A percentile compares a stretch with the other conserved stretches of the same genome.
These are phyloP conservation scores for Hoplostethus mediterraneus DNA, from an alignment of 2,797 vertebrate species.

Conservation along the genomic window DNA sequence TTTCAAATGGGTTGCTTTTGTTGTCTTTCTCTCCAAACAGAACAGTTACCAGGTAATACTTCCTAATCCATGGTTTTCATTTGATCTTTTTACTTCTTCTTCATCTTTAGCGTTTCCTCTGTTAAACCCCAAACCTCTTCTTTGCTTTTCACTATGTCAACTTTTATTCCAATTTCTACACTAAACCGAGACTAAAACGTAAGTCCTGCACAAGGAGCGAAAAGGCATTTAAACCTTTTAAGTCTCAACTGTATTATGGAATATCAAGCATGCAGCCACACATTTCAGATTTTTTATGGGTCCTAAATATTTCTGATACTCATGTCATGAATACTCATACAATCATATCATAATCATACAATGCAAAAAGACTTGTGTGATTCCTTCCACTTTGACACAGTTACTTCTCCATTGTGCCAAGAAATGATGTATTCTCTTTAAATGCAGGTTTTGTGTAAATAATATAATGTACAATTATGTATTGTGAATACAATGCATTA, in stretches of 20 bases:
- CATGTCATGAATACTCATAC: background rate
- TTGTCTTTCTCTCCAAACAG: too few relatives aligned
- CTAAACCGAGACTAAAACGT: background rate
- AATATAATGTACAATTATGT: too few relatives aligned
- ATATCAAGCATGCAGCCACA: too few relatives aligned
- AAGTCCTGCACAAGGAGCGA: background rate
- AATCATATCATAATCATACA: too few relatives aligned
- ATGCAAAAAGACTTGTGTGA: too few relatives aligned
- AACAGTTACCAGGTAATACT: background rate
- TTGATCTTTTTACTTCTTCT: background rate
- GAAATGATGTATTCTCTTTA: too few relatives aligned
- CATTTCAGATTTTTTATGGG: background rate
- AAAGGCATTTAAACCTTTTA: background rate
- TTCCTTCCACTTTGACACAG: too few relatives aligned
- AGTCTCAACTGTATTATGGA: too few relatives aligned
- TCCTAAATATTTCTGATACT: background rate
- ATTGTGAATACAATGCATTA: too few relatives aligned
- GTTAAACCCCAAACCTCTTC: background rate
- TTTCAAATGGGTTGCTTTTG: background rate
- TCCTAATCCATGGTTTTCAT: background rate
- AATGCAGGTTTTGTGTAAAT: too few relatives aligned
- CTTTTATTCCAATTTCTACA: conserved; percentile 9
- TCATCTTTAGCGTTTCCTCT: background rate
- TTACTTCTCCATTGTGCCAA: too few relatives aligned
- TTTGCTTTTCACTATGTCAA: too few relatives aligned